Base-by-base conservation (phyloP, 2,797 vertebrate species). In the Darevskia nairensis region DNA sequence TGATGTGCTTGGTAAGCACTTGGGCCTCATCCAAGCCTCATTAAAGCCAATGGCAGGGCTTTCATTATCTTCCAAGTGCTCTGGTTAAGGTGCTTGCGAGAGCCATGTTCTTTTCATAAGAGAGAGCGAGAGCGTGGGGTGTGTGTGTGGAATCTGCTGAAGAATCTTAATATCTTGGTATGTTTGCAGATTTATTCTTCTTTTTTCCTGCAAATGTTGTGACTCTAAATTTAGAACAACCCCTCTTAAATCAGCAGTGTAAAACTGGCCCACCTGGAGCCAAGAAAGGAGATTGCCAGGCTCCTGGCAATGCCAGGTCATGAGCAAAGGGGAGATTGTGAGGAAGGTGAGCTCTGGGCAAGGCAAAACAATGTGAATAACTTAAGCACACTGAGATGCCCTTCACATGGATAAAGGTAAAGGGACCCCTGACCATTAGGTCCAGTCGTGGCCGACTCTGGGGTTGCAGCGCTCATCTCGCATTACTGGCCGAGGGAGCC, bases 61-160 rank as follows among this genome's bases (percentile, higher is more conserved):
- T 68, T 76, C n/a, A 80, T 92, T 87, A 89, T 75, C 41, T 88
- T 87, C 80, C 69, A 71, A 0, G 84, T 39, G 23, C 8, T 88
- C 90, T 84, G 0, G 5, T 78, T 50, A 69, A 88, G 86, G 21
- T 79, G 29, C 89, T 90, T 80, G 64, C 64, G 15, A 23, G 11
- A 71, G 83, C 68, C 46, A 5, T 23, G 44, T 8, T 25, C 10
- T 74, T 69, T 72, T 4, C 44, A 41, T 29, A 86, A 84, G 64
- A 82, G 78, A 46, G 27, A 41, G 8, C 3, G 35, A 8, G 11
- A 10, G 35, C 3, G n/a, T 3, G 8, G 13, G 23, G 8, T 39
- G 55, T 5, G 25, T 41, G 39, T 41, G 39, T 41, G 44, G 32
- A 0, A 61, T 77, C 61, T 76, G 1, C 6, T 35, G 29, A 55